Percentiles rank a stretch among this genome's conserved stretches.
These are phyloP conservation scores for Spea multiplicata DNA, from an alignment of 2,113 vertebrate genomes.

Conservation along the genomic window DNA sequence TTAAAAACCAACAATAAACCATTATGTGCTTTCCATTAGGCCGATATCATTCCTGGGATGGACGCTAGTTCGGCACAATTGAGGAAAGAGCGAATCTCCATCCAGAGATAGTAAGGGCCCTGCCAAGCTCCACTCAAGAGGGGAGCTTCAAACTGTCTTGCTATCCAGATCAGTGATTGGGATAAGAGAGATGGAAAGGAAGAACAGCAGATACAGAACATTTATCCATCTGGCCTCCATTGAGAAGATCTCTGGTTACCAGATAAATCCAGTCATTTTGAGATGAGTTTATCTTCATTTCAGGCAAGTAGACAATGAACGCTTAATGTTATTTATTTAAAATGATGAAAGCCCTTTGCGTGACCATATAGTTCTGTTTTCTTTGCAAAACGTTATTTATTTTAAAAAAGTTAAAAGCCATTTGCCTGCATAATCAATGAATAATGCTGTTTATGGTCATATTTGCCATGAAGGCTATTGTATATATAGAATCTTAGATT, in stretches of 20 bases:
- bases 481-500: too few relatives aligned
- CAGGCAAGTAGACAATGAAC: constrained; percentile 3
- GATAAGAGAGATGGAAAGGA: constrained; percentile 40
- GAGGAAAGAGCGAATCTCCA: constrained; percentile 68
- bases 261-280: constrained; percentile 35
- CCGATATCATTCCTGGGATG: constrained; percentile 52
- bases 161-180: constrained; percentile 7
- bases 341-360: not conserved
- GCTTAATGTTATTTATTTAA: constrained; percentile 15
- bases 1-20: constrained; percentile 86
- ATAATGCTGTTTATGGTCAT: too few relatives aligned
- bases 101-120: constrained; percentile 66
- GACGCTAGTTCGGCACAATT: constrained; percentile 60
- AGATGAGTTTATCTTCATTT: constrained; percentile 20
- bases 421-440: too few relatives aligned
- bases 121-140: constrained; percentile 75
- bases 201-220: not conserved
- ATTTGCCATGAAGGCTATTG: too few relatives aligned
- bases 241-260: constrained; percentile 38
- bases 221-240: constrained; percentile 41
- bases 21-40: constrained; percentile 76
- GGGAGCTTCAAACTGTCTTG: constrained; percentile 58
- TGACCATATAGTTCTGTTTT: too few relatives aligned
- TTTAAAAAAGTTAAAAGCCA: too few relatives aligned
- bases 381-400: too few relatives aligned